phyloP scores from a whole-genome alignment of 30 jellyfish, hydroid and myxozoan species.

The Aurelia sp. region DNA sequence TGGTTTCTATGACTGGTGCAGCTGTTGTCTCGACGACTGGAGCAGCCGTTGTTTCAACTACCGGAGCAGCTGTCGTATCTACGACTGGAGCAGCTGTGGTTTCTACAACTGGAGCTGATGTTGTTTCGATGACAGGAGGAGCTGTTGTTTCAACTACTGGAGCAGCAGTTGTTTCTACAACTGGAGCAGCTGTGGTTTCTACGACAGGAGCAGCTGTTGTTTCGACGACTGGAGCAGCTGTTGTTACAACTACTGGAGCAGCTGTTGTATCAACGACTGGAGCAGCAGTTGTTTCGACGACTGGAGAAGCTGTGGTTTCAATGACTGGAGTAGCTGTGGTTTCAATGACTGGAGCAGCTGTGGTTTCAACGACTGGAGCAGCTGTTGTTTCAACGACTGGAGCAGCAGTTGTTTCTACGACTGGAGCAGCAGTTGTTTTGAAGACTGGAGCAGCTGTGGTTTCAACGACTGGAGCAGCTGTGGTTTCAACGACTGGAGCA shows the following conservation, averaged over 20 bases:
- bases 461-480: constrained; percentile 37
- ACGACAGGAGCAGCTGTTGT: constrained; percentile 13
- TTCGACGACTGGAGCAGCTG: constrained; percentile 15
- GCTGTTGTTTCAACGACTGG: constrained; percentile 3
- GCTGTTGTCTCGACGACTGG: constrained; percentile 13
- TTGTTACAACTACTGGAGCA: constrained; percentile 1
- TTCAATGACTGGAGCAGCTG: not conserved
- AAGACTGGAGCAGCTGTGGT: constrained; percentile 20
- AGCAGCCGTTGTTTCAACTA: not conserved
- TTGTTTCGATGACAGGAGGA: constrained; percentile 26
- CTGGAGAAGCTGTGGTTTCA: constrained; percentile 7
- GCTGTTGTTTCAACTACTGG: not conserved
- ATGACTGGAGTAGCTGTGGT: constrained; percentile 6
- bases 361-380: not conserved
- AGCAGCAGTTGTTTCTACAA: constrained; percentile 13
- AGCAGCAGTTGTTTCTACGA: constrained; percentile 16
- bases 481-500: constrained; percentile 8
- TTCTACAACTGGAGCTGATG: constrained; percentile 36
- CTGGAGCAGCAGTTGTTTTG: constrained; percentile 20
- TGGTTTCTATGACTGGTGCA: not conserved
- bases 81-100: constrained; percentile 46
- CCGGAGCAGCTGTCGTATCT: constrained; percentile 4
- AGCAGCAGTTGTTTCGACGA: constrained; percentile 8
- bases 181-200: constrained; percentile 9
- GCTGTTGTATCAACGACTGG: constrained; percentile 3